A percentile compares a stretch with the other conserved stretches of the same genome.
Evolutionary conservation across 2,113 vertebrate genomes (phyloP).

Genomic region (Eonycteris spelaea): DNA sequence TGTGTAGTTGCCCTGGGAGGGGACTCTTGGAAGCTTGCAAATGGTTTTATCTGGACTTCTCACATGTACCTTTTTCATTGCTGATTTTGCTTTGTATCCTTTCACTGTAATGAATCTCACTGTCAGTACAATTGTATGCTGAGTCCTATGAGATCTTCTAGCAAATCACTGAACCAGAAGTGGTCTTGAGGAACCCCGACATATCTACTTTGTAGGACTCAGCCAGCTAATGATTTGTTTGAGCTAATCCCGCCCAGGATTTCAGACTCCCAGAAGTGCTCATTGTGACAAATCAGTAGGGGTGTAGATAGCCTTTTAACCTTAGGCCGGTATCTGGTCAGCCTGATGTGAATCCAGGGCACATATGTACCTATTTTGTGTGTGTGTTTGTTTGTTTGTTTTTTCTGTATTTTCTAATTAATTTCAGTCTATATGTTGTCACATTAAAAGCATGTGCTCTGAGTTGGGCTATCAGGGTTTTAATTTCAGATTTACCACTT

Average conservation of each 20-base stretch:
- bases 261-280: background rate
- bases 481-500: background rate
- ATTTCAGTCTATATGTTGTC: background rate
- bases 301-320: background rate
- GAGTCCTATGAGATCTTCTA: background rate
- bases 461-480: background rate
- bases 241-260: background rate
- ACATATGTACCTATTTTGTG: background rate
- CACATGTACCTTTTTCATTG: background rate
- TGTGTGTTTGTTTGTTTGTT: background rate
- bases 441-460: background rate
- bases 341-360: background rate
- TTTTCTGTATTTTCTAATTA: background rate
- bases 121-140: background rate
- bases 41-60: background rate
- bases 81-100: background rate
- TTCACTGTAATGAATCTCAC: background rate
- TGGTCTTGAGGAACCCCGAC: background rate
- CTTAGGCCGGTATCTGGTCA: background rate
- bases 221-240: background rate
- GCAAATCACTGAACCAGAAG: background rate
- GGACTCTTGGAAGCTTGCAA: background rate
- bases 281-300: background rate
- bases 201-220: background rate
- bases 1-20: background rate